Evolutionary conservation across 2,797 vertebrate genomes (phyloP).

Genomic region (Orientallactaga sibirica): DNA sequence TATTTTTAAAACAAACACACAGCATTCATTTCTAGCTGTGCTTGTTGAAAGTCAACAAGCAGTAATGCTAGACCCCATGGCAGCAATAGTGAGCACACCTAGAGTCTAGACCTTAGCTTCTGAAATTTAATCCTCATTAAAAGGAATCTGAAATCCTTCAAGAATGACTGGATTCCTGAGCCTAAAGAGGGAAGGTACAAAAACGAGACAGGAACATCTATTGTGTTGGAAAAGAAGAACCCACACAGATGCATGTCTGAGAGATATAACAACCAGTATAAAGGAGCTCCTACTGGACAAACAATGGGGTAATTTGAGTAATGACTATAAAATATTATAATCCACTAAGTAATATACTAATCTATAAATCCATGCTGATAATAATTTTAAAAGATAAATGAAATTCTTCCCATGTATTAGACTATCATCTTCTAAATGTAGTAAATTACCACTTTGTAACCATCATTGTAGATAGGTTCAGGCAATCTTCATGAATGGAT

Average conservation of each 20-base stretch:
- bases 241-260: not conserved
- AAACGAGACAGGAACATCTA: not conserved
- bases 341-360: not conserved
- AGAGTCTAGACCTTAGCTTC: not conserved
- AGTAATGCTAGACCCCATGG: not conserved
- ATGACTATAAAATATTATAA: not conserved
- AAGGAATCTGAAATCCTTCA: constrained; percentile 9
- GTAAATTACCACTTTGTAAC: not conserved
- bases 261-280: not conserved
- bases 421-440: constrained; percentile 14
- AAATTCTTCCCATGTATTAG: not conserved
- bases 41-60: constrained; percentile 17
- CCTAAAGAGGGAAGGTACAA: not conserved
- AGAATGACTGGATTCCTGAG: not conserved
- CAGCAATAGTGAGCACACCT: not conserved
- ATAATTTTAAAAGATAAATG: not conserved
- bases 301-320: not conserved
- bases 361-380: not conserved
- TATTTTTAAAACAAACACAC: not conserved
- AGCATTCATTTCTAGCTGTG: constrained; percentile 11
- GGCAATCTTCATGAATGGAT: constrained; percentile 6
- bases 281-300: not conserved
- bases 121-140: constrained; percentile 41
- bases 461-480: not conserved
- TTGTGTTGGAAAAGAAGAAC: constrained; percentile 44